These are phyloP conservation scores for Drosophila malerkotliana DNA, from an alignment of 1,140 invertebrate genomes.

Conservation along the genomic window DNA sequence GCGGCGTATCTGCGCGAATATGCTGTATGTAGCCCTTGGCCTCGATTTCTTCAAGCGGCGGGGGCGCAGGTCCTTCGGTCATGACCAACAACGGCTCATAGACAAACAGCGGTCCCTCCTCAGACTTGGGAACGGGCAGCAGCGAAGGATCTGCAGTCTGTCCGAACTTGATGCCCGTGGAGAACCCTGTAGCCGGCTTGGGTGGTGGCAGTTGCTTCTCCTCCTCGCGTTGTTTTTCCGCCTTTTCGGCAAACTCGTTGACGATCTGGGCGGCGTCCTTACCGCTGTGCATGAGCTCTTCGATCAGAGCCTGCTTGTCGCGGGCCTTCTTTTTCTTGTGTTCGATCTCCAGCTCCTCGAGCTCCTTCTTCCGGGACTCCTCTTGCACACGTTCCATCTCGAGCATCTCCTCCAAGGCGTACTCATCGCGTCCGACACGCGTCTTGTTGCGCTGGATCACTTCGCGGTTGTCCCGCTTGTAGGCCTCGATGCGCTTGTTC, in stretches of 20 bases:
- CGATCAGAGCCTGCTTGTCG: slow-evolving; percentile 95
- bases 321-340: slow-evolving; percentile 92
- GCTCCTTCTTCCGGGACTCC: slow-evolving; percentile 87
- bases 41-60: slow-evolving; percentile 87
- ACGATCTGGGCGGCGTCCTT: slow-evolving; percentile 94
- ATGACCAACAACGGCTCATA: slow-evolving; percentile 87
- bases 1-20: slow-evolving; percentile 88
- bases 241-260: slow-evolving; percentile 90
- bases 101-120: slow-evolving; percentile 90
- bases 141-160: slow-evolving; percentile 85
- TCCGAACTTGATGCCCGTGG: slow-evolving; percentile 91
- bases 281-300: slow-evolving; percentile 97
- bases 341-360: slow-evolving; percentile 86
- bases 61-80: slow-evolving; percentile 90
- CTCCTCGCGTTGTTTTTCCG: slow-evolving; percentile 88
- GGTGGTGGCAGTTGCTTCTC: slow-evolving; percentile 86
- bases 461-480: slow-evolving; percentile 97
- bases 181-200: slow-evolving; percentile 88
- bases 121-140: slow-evolving; percentile 88
- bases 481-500: slow-evolving; percentile 96
- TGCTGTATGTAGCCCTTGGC: slow-evolving; percentile 90
- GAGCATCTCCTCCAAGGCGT: slow-evolving; percentile 93
- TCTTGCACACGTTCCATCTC: slow-evolving; percentile 92
- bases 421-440: slow-evolving; percentile 86
- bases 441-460: slow-evolving; percentile 94